Percentiles rank a stretch among this genome's conserved stretches.
phyloP scores from a whole-genome alignment of 2,113 vertebrate genomes.

The Megaptera novaeangliae region DNA sequence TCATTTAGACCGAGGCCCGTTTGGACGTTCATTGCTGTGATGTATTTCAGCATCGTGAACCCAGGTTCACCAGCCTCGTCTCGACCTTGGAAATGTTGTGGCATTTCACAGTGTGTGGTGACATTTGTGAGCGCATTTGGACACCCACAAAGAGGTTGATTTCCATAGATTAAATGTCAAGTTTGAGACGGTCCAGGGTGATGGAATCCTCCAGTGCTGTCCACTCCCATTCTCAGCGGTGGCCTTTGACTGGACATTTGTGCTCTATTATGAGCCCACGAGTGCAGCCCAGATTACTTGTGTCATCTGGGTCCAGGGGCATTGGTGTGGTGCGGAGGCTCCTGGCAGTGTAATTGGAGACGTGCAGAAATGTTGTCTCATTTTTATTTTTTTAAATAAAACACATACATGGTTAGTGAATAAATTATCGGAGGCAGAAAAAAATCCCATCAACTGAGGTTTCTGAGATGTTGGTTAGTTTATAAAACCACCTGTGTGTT shows the following conservation, averaged over 20 bases:
- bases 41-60: not conserved
- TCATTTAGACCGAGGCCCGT: not conserved
- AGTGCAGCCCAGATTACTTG: not conserved
- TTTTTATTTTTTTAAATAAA: not conserved
- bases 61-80: conserved; percentile 32
- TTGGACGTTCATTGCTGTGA: not conserved
- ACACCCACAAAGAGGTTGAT: conserved; percentile 72
- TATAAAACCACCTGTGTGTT: not conserved
- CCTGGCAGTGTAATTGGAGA: not conserved
- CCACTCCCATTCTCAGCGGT: conserved; percentile 20
- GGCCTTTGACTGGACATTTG: not conserved
- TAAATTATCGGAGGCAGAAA: not conserved
- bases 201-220: conserved; percentile 13
- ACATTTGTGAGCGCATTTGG: conserved; percentile 71
- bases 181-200: conserved; percentile 53
- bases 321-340: fast-evolving
- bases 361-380: not conserved
- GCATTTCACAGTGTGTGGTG: conserved; percentile 71
- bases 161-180: conserved; percentile 76
- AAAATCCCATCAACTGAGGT: not conserved
- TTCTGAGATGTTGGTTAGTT: not conserved
- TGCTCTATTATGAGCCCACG: not conserved
- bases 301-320: not conserved
- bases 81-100: conserved; percentile 59
- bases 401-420: not conserved